These are phyloP conservation scores for Cephus pygmeus DNA, from an alignment of 2,888 invertebrate genomes.

Conservation along the genomic window DNA sequence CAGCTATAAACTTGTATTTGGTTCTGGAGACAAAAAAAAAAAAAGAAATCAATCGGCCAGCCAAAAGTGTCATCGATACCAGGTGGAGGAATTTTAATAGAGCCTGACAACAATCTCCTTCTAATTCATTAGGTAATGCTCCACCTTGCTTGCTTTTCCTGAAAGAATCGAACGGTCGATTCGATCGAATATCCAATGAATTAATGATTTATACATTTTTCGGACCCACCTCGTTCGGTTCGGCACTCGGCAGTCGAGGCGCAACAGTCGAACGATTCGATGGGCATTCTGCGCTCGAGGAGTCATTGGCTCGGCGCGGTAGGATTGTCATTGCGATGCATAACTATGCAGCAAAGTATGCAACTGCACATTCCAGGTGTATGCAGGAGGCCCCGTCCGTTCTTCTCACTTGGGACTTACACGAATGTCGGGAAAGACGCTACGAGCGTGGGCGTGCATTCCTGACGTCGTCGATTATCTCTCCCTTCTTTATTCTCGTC, in stretches of 20 bases:
- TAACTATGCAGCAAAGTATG: conserved; percentile 52
- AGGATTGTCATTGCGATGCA: conserved; percentile 43
- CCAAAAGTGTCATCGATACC: neutral
- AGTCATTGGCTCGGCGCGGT: conserved; percentile 37
- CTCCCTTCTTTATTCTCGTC: conserved; percentile 23
- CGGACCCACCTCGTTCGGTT: neutral
- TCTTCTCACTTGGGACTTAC: conserved; percentile 33
- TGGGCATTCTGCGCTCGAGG: conserved; percentile 10
- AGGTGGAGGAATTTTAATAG: conserved; percentile 39
- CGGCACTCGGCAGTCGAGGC: neutral
- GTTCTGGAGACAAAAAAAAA: neutral
- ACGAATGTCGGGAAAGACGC: conserved; percentile 57
- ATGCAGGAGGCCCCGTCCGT: neutral
- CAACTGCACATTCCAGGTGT: conserved; percentile 52
- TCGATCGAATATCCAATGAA: neutral
- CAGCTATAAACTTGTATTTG: conserved; percentile 46
- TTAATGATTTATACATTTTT: neutral
- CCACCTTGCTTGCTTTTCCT: neutral
- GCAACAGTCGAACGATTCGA: neutral
- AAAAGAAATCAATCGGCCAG: neutral
- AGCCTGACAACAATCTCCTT: conserved; percentile 1
- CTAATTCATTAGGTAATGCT: neutral
- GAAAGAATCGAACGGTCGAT: neutral
- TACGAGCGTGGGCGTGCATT: conserved; percentile 62
- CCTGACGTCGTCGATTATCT: conserved; percentile 59